phyloP scores from a whole-genome alignment of 2,113 vertebrate genomes.

The Mormoops blainvillei region DNA sequence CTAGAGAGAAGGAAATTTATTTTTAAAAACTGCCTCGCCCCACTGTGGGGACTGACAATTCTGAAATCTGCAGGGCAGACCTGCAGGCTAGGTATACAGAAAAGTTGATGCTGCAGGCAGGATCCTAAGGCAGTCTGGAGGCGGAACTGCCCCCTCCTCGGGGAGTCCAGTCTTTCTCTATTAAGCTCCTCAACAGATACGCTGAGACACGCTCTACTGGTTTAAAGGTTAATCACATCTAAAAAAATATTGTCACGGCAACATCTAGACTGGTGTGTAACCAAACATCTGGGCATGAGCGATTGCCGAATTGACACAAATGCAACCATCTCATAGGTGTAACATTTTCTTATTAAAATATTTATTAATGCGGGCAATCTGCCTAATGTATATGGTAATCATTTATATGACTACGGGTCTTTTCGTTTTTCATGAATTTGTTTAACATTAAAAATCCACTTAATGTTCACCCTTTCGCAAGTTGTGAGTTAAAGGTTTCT shows the following conservation, averaged over 20 bases:
- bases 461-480: background rate
- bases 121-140: background rate
- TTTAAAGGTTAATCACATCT: background rate
- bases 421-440: background rate
- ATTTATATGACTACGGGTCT: background rate
- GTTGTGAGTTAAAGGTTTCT: background rate
- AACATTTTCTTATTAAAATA: background rate
- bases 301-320: background rate
- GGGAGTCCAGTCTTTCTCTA: background rate
- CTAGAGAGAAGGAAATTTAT: background rate
- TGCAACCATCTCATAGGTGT: background rate
- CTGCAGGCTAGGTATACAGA: background rate
- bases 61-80: background rate
- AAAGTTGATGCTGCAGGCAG: rapidly evolving
- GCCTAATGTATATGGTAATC: background rate
- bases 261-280: background rate
- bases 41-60: background rate
- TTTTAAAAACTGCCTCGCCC: background rate
- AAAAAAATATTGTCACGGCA: background rate
- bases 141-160: background rate
- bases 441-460: background rate
- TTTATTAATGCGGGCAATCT: background rate
- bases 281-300: background rate
- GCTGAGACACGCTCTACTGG: background rate
- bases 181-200: background rate